Conservation (phyloP, 2,113 vertebrate genomes). For the Murina feae region DNA sequence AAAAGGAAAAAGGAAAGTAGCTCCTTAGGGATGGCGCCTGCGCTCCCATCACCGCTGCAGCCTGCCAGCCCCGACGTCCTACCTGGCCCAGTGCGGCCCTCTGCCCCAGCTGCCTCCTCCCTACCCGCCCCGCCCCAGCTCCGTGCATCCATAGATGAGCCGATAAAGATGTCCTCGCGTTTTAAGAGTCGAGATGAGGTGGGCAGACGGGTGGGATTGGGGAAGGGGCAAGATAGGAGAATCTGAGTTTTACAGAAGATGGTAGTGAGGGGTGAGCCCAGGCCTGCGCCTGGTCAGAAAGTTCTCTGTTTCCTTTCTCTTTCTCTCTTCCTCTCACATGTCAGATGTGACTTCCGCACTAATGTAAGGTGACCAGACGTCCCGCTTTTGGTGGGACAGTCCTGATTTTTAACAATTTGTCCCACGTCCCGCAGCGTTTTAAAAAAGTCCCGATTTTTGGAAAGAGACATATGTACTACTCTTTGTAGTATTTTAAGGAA, state of each 20-base stretch:
- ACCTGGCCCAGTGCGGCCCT: neutral
- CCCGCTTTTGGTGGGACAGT: no score
- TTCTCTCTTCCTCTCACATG: neutral
- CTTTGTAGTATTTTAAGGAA: no score
- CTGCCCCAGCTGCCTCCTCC: neutral
- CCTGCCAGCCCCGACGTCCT: constrained; percentile 10
- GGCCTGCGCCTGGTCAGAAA: neutral
- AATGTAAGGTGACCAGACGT: no score
- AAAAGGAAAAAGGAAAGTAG: constrained; percentile 13
- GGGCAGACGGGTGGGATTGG: neutral
- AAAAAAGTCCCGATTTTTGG: no score
- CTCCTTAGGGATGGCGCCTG: constrained; percentile 24
- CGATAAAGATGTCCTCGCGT: neutral
- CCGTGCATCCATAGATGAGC: no score
- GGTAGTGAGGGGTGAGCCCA: neutral
- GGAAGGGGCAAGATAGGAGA: neutral
- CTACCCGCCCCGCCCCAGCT: neutral
- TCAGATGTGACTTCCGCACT: neutral
- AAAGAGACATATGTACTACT: no score
- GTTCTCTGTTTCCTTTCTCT: neutral
- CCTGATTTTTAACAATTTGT: no score
- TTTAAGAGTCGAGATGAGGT: neutral
- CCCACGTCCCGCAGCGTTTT: no score
- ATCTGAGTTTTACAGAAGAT: neutral
- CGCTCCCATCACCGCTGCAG: neutral